Evolutionary conservation across 2,113 vertebrate genomes (phyloP).

Genomic region (Xiphophorus couchianus): DNA sequence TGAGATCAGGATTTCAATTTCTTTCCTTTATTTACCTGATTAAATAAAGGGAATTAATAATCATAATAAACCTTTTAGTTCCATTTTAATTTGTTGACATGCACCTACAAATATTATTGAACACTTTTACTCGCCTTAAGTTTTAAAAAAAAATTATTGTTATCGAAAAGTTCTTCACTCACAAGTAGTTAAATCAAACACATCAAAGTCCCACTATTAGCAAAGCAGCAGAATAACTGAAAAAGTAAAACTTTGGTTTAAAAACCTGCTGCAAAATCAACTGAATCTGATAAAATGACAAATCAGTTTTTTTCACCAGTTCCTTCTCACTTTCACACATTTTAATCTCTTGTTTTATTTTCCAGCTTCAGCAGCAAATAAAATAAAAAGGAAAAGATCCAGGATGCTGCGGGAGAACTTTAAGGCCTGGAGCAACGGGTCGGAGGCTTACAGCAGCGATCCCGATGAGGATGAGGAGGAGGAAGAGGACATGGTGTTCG

Average conservation of each 20-base stretch:
- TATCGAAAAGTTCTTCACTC: neutral
- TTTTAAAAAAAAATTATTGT: neutral
- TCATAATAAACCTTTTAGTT: too few species aligned
- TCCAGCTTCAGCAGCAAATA: slow-evolving; percentile 21
- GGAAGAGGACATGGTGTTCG: slow-evolving; percentile 92
- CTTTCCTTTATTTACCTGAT: too few species aligned
- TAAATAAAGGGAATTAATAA: too few species aligned
- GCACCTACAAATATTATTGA: neutral
- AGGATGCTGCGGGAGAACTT: slow-evolving; percentile 86
- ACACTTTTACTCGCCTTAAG: neutral
- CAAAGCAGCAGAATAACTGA: neutral
- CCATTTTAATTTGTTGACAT: too few species aligned
- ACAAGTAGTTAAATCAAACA: neutral
- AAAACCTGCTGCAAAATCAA: neutral
- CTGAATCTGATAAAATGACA: neutral
- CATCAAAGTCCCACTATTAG: neutral
- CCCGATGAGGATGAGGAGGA: slow-evolving; percentile 79
- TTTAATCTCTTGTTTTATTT: slow-evolving; percentile 22
- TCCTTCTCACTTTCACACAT: neutral
- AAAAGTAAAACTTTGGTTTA: neutral
- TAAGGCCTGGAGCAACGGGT: slow-evolving; percentile 88
- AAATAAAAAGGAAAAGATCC: slow-evolving; percentile 5
- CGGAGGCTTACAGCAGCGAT: slow-evolving; percentile 91
- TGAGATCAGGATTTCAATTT: too few species aligned
- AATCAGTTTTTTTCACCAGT: neutral